phyloP scores from a whole-genome alignment of 2,888 invertebrate species.

The Nebria salina region DNA sequence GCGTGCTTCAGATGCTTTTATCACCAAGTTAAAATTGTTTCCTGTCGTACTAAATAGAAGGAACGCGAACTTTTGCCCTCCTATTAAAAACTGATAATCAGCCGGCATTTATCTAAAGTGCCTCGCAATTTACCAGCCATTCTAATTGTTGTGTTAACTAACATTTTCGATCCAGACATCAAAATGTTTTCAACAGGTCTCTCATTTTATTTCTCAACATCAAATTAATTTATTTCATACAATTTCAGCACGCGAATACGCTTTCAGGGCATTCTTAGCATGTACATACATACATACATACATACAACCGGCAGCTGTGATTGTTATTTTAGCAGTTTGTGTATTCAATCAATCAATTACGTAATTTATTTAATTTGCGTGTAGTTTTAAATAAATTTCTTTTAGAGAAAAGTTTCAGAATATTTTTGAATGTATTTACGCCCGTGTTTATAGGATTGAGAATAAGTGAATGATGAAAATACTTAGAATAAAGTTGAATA shows the following conservation, averaged over 20 bases:
- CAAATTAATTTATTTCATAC: too few relatives aligned
- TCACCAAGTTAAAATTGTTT: slow-evolving; percentile 23
- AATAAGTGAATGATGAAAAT: background rate
- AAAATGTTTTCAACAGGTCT: background rate
- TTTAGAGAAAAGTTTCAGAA: too few relatives aligned
- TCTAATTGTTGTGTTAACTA: slow-evolving; percentile 8
- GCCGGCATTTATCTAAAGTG: slow-evolving; percentile 28
- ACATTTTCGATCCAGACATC: background rate
- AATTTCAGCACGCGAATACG: too few relatives aligned
- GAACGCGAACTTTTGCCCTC: background rate
- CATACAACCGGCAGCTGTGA: too few relatives aligned
- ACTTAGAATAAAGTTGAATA: background rate
- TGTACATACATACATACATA: too few relatives aligned
- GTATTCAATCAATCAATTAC: too few relatives aligned
- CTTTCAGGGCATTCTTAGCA: too few relatives aligned
- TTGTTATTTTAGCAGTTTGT: too few relatives aligned
- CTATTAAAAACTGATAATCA: slow-evolving; percentile 25
- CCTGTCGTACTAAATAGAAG: slow-evolving; percentile 15
- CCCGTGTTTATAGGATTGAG: background rate
- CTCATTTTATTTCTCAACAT: too few relatives aligned
- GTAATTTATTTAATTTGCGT: too few relatives aligned
- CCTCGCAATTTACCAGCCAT: slow-evolving; percentile 27
- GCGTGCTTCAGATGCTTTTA: slow-evolving; percentile 29
- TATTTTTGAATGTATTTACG: background rate
- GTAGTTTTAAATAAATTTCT: too few relatives aligned